Evolutionary conservation across 1,140 invertebrate species (phyloP).

Genomic region (Heliconius melpomene): DNA sequence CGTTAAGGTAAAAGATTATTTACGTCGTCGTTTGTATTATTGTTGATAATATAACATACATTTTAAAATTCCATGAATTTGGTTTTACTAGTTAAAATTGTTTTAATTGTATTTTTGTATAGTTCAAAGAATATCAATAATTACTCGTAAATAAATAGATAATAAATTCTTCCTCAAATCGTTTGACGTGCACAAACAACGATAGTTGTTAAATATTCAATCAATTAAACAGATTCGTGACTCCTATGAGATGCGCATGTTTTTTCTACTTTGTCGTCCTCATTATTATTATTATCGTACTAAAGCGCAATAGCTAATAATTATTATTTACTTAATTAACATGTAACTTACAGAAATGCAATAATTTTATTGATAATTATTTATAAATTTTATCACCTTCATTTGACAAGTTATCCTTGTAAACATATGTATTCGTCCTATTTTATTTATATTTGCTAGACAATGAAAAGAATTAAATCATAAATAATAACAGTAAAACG

Average conservation of each 20-base stretch:
- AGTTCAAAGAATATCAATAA: background rate
- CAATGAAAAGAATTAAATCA: background rate
- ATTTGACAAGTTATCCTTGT: background rate
- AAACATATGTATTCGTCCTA: background rate
- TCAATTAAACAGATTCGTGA: background rate
- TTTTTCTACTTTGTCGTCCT: background rate
- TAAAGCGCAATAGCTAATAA: background rate
- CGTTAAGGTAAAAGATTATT: background rate
- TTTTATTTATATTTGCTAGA: background rate
- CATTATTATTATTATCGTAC: background rate
- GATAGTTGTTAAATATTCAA: conserved; percentile 1
- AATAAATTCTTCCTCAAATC: background rate
- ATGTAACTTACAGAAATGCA: background rate
- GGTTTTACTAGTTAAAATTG: background rate
- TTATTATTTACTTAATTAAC: background rate
- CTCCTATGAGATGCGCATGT: background rate
- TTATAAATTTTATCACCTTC: background rate
- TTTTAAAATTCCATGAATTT: background rate
- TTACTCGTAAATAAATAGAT: background rate
- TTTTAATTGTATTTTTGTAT: background rate
- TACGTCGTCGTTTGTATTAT: background rate
- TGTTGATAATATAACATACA: background rate
- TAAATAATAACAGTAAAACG: background rate
- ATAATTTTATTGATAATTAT: background rate
- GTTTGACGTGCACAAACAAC: background rate